Conservation (phyloP, 2,113 vertebrate species). For the Panurus biarmicus region DNA sequence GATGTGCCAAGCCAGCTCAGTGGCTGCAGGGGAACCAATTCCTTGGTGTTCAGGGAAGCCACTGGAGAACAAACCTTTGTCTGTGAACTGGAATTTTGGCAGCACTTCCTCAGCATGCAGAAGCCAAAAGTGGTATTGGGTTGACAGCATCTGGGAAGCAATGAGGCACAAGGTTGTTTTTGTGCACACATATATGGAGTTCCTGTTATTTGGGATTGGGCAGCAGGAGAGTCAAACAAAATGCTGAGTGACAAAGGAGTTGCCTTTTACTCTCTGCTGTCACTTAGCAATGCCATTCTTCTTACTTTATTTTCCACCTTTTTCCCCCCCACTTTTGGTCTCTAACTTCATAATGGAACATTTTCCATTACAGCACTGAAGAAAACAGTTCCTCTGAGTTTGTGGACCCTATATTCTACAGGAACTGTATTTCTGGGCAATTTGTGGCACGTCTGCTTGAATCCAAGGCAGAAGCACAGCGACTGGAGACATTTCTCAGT, state of each 20-base stretch:
- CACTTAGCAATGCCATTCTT: background rate
- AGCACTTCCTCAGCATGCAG: background rate
- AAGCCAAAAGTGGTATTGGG: background rate
- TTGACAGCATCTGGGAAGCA: background rate
- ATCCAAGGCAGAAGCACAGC: background rate
- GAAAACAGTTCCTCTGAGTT: background rate
- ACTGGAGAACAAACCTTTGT: background rate
- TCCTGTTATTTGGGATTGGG: background rate
- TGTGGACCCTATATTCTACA: background rate
- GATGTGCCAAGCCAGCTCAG: background rate
- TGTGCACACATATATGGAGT: background rate
- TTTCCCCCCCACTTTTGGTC: background rate
- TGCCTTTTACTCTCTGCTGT: background rate
- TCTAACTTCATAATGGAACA: background rate
- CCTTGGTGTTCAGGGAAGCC: background rate
- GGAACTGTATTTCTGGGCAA: background rate
- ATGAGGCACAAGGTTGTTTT: background rate
- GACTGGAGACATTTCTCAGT: background rate
- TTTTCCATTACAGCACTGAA: background rate
- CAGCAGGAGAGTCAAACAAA: background rate
- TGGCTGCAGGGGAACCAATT: background rate
- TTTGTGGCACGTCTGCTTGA: background rate
- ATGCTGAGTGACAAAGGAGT: background rate
- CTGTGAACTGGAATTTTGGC: background rate
- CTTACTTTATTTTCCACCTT: background rate